A percentile compares a stretch with the other conserved stretches of the same genome.
Conservation (phyloP, 2,113 vertebrate species). For the Eudyptes chrysolophus region DNA sequence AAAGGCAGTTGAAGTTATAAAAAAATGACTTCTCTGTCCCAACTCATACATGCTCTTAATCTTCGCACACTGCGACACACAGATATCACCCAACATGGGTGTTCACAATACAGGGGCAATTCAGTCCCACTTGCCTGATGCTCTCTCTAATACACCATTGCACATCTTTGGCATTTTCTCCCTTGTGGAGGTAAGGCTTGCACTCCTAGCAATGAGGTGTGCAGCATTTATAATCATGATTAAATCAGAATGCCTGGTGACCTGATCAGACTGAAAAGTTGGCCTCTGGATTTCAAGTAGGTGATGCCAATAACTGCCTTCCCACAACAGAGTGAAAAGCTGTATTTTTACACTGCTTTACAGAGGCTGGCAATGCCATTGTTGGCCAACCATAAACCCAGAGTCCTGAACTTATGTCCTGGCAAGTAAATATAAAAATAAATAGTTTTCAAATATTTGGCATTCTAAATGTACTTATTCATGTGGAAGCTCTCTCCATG, state of each 20-base stretch:
- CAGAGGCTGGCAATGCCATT: not conserved
- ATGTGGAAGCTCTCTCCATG: not conserved
- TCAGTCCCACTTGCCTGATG: not conserved
- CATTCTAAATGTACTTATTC: not conserved
- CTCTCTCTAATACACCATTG: not conserved
- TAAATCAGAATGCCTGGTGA: not conserved
- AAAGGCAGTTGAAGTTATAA: not conserved
- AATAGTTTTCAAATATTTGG: not conserved
- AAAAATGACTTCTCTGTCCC: not conserved
- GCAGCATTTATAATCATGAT: not conserved
- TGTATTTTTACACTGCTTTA: not conserved
- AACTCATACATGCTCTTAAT: no score
- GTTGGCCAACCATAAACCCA: not conserved
- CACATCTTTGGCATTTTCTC: not conserved
- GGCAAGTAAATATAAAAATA: not conserved
- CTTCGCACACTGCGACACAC: accelerated
- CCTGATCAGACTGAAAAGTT: not conserved
- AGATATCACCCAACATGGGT: accelerated
- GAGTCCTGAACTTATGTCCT: not conserved
- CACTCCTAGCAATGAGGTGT: not conserved
- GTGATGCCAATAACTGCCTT: not conserved
- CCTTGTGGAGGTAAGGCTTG: not conserved
- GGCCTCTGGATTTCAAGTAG: not conserved
- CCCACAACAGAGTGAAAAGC: not conserved
- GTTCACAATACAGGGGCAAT: not conserved